Evolutionary conservation across 2,888 invertebrate species (phyloP).

Genomic region (Tenthredo livida): DNA sequence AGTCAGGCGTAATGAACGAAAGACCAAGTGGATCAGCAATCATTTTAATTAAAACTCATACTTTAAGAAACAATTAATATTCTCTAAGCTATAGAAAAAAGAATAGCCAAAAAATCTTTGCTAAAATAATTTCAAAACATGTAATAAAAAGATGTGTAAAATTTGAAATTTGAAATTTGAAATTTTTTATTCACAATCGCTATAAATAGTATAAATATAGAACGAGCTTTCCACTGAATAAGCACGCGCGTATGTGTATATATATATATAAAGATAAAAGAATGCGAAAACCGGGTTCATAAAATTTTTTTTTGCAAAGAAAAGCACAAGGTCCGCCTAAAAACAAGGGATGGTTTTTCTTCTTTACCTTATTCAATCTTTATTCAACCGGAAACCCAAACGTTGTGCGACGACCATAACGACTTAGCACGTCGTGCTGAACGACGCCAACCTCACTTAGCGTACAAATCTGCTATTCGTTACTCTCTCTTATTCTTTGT

Average conservation of each 20-base stretch:
- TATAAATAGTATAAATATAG: background rate
- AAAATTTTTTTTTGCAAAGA: slow-evolving; percentile 12
- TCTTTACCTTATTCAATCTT: slow-evolving; percentile 15
- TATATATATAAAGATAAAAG: background rate
- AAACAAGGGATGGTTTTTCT: background rate
- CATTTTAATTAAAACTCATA: slow-evolving; percentile 1
- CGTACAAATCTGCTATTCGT: slow-evolving; percentile 25
- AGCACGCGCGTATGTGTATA: background rate
- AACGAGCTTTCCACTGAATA: background rate
- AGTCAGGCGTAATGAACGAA: background rate
- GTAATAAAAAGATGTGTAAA: too few species aligned
- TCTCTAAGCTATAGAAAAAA: background rate
- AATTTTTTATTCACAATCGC: background rate
- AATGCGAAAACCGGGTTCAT: background rate
- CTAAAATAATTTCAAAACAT: background rate
- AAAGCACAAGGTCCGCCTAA: background rate
- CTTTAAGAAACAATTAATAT: background rate
- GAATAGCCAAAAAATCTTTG: background rate
- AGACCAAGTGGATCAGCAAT: background rate
- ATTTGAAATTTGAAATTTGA: too few species aligned
- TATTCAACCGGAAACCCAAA: slow-evolving; percentile 34
- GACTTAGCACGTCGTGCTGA: slow-evolving; percentile 24
- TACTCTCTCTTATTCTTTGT: background rate
- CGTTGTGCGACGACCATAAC: slow-evolving; percentile 27
- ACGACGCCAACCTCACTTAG: slow-evolving; percentile 2